Evolutionary conservation across 2,113 vertebrate species (phyloP).

Genomic region (Hydropotes inermis): DNA sequence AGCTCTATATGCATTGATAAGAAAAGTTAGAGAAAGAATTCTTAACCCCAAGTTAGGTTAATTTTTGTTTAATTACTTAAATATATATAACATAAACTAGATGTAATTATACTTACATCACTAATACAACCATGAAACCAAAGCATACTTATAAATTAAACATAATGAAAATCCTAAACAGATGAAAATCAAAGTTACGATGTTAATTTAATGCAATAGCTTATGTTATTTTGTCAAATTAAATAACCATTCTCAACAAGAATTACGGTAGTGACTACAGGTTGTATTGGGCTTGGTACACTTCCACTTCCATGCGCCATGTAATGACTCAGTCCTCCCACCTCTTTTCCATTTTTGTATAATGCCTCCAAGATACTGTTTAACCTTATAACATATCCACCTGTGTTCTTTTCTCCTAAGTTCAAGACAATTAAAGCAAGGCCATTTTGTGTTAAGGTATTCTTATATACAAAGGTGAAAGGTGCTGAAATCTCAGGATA

Average conservation of each 20-base stretch:
- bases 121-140: background rate
- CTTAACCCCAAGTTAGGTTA: background rate
- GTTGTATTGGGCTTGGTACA: background rate
- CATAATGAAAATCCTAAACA: background rate
- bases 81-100: background rate
- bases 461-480: background rate
- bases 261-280: background rate
- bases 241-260: background rate
- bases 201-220: background rate
- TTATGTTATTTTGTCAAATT: background rate
- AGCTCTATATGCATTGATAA: background rate
- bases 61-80: background rate
- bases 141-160: background rate
- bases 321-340: background rate
- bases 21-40: background rate
- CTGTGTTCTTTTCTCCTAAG: background rate
- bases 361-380: background rate
- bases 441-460: background rate
- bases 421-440: background rate
- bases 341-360: background rate
- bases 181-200: background rate
- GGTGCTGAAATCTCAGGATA: background rate
- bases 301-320: background rate
- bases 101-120: background rate
- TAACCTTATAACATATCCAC: background rate